Evolutionary conservation across 2,888 invertebrate species (phyloP), one percentile per base, ranked within the genome.

Genomic region (Allolobophora icterica): DNA sequence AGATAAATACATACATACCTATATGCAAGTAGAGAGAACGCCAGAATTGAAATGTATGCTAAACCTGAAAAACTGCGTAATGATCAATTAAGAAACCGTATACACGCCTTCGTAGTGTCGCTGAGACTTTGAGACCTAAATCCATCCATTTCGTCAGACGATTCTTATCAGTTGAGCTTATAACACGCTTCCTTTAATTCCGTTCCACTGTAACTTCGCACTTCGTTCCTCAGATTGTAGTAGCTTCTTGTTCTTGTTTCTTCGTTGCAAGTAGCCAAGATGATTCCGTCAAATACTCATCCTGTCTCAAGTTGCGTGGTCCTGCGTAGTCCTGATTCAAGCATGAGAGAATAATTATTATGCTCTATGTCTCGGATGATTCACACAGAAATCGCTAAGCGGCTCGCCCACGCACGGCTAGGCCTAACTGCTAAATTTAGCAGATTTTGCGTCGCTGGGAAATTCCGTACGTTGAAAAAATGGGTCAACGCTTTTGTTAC

Each of bases 381-480:
- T 71, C 71, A 71, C n/a, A 71, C n/a, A 71, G 30, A 30, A n/a
- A n/a, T n/a, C 71, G 71, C 71, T n/a, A 11, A 8, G 71, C 71
- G n/a, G 71, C 71, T 2, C 71, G n/a, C 71, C 71, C 71, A 30
- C 71, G 71, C 71, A 71, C 71, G 30, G 30, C n/a, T n/a, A n/a
- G n/a, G n/a, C 30, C n/a, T n/a, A 30, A 8, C 30, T 71, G 71
- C 71, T 71, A 71, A 71, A 71, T 71, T 71, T 71, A 71, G 71
- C 71, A 71, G 71, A n/a, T 8, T 71, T n/a, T 71, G 71, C 71
- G 71, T 71, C n/a, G 71, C 71, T 71, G 71, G 71, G 71, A 71
- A 71, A 71, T 71, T 71, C 71, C 71, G n/a, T 13, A 71, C 71
- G 30, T 71, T 71, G 30, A n/a, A 71, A 71, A n/a, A 71, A 71